phyloP scores from a whole-genome alignment of 2,797 vertebrate genomes.

The Tenualosa ilisha region DNA sequence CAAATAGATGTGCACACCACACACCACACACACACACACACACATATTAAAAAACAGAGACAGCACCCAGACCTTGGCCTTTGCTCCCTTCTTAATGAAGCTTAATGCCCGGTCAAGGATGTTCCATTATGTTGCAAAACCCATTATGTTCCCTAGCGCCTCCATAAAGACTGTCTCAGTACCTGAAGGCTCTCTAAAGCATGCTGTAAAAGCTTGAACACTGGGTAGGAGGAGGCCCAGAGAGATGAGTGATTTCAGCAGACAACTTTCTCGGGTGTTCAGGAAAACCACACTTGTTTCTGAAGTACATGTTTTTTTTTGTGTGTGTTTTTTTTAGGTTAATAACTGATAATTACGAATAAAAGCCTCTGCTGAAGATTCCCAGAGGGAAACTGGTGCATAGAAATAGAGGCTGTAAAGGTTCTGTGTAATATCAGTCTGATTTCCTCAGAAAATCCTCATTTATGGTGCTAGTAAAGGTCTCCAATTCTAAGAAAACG shows the following conservation, averaged over 20 bases:
- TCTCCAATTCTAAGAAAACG: neutral
- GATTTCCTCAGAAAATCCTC: neutral
- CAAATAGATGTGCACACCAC: neutral
- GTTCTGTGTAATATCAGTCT: neutral
- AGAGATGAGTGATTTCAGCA: conserved; percentile 24
- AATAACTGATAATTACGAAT: conserved; percentile 2
- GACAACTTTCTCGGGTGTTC: neutral
- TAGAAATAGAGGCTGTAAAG: neutral
- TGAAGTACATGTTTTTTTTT: neutral
- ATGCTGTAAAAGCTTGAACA: neutral
- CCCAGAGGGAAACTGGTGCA: neutral
- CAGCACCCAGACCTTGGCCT: conserved; percentile 29
- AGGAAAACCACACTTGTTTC: neutral
- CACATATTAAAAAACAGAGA: conserved; percentile 12
- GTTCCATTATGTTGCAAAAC: conserved; percentile 36
- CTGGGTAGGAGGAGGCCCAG: neutral
- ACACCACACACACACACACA: conserved; percentile 22
- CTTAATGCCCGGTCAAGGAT: conserved; percentile 39
- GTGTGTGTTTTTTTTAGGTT: neutral
- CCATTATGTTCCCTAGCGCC: conserved; percentile 42
- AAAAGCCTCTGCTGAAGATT: neutral
- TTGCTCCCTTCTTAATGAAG: conserved; percentile 38
- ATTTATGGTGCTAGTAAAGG: neutral
- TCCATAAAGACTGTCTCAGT: neutral
- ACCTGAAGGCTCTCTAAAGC: neutral